phyloP scores from a whole-genome alignment of 2,797 vertebrate genomes.

The Siniperca undulata region DNA sequence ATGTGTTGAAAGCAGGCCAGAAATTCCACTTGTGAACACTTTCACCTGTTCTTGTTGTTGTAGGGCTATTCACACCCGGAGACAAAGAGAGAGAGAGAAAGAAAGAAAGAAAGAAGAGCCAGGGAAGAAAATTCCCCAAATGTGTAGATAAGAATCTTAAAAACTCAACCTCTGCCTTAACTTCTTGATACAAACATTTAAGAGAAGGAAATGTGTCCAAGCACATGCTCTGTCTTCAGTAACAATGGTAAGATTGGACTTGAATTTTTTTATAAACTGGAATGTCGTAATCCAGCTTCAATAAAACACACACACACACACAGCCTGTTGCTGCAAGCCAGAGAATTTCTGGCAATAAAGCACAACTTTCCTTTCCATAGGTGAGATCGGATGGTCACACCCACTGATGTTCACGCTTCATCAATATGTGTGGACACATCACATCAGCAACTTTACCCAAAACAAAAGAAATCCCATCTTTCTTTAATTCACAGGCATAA shows the following conservation, averaged over 20 bases:
- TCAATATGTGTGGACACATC: conserved; percentile 5
- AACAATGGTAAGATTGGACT: conserved; percentile 26
- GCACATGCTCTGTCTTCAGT: not conserved
- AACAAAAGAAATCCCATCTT: conserved; percentile 47
- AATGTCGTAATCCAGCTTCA: conserved; percentile 48
- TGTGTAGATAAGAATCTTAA: conserved; percentile 40
- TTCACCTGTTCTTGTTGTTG: conserved; percentile 76
- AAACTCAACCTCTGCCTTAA: conserved; percentile 4
- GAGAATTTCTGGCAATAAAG: conserved; percentile 26
- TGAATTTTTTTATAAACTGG: conserved; percentile 34
- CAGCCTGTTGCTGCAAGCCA: conserved; percentile 41
- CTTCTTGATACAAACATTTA: not conserved
- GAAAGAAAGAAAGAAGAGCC: conserved; percentile 10
- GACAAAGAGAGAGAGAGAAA: conserved; percentile 1
- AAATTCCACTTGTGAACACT: conserved; percentile 78
- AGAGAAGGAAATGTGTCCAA: conserved; percentile 3
- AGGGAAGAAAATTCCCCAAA: conserved; percentile 29
- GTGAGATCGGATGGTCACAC: conserved; percentile 33
- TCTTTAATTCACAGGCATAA: conserved; percentile 32
- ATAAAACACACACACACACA: conserved; percentile 36
- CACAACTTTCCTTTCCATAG: conserved; percentile 22
- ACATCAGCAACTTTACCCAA: conserved; percentile 26
- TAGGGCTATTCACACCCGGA: conserved; percentile 47
- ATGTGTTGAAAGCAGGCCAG: conserved; percentile 74
- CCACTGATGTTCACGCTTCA: conserved; percentile 25